Conservation (phyloP, 2,888 invertebrate species). For the Drosophila prostipennis region DNA sequence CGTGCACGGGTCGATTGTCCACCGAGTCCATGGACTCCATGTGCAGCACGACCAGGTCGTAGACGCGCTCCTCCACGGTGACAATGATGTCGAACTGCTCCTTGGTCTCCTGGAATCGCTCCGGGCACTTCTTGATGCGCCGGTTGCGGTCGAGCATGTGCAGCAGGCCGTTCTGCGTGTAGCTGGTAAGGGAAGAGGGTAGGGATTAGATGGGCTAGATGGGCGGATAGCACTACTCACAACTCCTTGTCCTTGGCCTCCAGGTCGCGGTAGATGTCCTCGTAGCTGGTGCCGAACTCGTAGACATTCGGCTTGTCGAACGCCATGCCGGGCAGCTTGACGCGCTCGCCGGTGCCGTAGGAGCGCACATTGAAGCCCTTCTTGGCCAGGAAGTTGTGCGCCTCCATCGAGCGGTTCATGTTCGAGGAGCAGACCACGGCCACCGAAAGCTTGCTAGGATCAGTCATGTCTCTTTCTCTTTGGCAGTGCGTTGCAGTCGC, state of each 20-base stretch:
- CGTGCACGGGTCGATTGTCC: slow-evolving; percentile 95
- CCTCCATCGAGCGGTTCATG: slow-evolving; percentile 99
- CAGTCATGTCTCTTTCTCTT: slow-evolving; percentile 74
- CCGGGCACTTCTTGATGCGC: slow-evolving; percentile 96
- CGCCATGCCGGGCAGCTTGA: slow-evolving; percentile 97
- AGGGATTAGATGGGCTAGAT: no score
- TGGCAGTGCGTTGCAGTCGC: slow-evolving; percentile 63
- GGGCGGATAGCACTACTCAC: slow-evolving; percentile 84
- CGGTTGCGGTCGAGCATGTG: slow-evolving; percentile 99
- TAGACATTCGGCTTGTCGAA: slow-evolving; percentile 98
- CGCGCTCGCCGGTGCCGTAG: slow-evolving; percentile 96
- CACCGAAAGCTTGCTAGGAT: slow-evolving; percentile 87
- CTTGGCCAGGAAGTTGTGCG: slow-evolving; percentile 98
- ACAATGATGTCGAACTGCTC: slow-evolving; percentile 98
- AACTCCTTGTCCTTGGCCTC: slow-evolving; percentile 94
- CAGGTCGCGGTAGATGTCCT: slow-evolving; percentile 97
- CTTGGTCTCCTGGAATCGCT: slow-evolving; percentile 94
- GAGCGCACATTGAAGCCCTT: slow-evolving; percentile 98
- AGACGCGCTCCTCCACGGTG: slow-evolving; percentile 99
- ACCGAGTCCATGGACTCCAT: slow-evolving; percentile 92
- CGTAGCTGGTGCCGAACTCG: slow-evolving; percentile 97
- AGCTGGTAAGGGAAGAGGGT: slow-evolving; percentile 85
- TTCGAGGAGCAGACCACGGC: slow-evolving; percentile 99
- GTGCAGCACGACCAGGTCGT: slow-evolving; percentile 98
- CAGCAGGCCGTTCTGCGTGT: slow-evolving; percentile 98